Percentiles rank a stretch among this genome's conserved stretches.
These are phyloP conservation scores for Habroteleia sp. DNA, from an alignment of 2,888 invertebrate genomes.

Conservation along the genomic window DNA sequence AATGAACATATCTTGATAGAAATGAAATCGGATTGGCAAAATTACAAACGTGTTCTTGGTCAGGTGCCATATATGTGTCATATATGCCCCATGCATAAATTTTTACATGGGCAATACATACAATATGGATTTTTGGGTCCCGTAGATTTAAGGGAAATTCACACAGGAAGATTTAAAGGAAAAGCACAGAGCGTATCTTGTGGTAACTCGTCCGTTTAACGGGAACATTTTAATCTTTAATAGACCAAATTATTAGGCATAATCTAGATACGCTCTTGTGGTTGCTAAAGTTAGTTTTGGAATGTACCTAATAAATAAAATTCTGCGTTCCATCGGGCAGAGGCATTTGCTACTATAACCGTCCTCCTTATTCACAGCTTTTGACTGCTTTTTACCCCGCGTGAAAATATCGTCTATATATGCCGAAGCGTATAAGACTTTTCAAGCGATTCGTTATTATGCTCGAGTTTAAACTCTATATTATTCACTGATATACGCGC, in stretches of 20 bases:
- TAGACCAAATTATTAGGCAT: conserved; percentile 21
- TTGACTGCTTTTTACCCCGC: conserved; percentile 6
- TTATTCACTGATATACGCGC: conserved; percentile 11
- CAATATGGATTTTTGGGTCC: no score
- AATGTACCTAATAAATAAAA: conserved; percentile 19
- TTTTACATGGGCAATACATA: no score
- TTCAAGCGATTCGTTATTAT: conserved; percentile 26
- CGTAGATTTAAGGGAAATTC: no score
- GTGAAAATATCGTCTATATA: conserved; percentile 1
- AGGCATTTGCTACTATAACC: no score
- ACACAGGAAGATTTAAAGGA: no score
- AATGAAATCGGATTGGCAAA: no score
- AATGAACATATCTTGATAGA: no score
- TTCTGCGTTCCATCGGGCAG: neutral
- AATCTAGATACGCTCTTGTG: conserved; percentile 18
- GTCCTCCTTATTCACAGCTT: neutral
- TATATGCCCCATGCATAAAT: no score
- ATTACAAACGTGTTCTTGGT: no score
- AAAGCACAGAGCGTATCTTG: no score
- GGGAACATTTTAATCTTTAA: conserved; percentile 23
- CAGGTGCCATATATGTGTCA: no score
- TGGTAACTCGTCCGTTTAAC: conserved; percentile 6
- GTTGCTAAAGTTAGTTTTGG: conserved; percentile 16
- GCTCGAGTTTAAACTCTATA: conserved; percentile 28
- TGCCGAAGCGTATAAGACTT: conserved; percentile 17